These are phyloP conservation scores for Plectropomus leopardus DNA, from an alignment of 2,113 vertebrate species.

Conservation along the genomic window DNA sequence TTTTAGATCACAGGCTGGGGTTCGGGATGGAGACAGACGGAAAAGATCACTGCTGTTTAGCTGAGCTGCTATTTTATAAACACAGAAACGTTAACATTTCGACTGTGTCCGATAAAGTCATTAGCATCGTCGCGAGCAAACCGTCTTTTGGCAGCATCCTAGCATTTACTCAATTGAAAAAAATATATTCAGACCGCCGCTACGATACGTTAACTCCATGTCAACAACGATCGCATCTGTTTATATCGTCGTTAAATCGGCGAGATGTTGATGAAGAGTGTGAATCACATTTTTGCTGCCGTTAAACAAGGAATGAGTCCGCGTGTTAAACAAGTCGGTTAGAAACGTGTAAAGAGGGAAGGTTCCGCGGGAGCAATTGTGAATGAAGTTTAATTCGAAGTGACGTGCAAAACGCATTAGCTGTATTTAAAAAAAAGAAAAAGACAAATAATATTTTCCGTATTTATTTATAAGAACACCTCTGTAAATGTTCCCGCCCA, in stretches of 20 bases:
- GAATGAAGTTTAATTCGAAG: not conserved
- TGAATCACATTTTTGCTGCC: not conserved
- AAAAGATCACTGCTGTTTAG: not conserved
- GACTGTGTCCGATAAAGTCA: not conserved
- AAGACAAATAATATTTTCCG: rapidly evolving
- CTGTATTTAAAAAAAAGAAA: not conserved
- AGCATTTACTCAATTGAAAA: not conserved
- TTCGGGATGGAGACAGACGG: not conserved
- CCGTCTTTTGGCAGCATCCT: not conserved
- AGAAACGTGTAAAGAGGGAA: not conserved
- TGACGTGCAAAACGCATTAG: rapidly evolving
- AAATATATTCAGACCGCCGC: not conserved
- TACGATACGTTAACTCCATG: not conserved
- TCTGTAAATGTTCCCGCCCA: not conserved
- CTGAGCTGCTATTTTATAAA: not conserved
- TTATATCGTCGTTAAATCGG: not conserved
- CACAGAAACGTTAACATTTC: not conserved
- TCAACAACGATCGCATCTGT: rapidly evolving
- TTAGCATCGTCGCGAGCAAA: slow-evolving; percentile 36
- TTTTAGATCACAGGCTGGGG: not conserved
- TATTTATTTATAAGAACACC: not conserved
- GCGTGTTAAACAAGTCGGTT: slow-evolving; percentile 5
- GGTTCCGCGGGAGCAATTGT: slow-evolving; percentile 33
- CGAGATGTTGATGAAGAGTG: not conserved
- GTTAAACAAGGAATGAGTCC: slow-evolving; percentile 23